These are phyloP conservation scores for Drosophila chauvacae DNA, from an alignment of 1,140 invertebrate genomes.

Conservation along the genomic window DNA sequence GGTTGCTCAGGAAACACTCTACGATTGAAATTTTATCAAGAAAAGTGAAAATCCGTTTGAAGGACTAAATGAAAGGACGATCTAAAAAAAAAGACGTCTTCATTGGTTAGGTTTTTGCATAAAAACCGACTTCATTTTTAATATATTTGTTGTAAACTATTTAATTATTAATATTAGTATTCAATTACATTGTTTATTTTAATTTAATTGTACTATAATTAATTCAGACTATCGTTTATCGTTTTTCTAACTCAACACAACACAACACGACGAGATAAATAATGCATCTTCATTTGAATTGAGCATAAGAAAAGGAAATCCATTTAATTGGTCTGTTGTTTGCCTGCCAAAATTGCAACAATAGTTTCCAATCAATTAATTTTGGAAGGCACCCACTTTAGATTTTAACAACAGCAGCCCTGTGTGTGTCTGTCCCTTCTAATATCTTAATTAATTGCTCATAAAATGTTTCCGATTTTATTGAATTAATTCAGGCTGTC, in stretches of 20 bases:
- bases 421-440: conserved; percentile 7
- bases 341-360: conserved; percentile 1
- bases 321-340: neutral
- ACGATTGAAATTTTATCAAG: neutral
- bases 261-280: neutral
- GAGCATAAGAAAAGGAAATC: neutral
- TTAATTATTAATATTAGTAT: neutral
- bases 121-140: too few relatives aligned
- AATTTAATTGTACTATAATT: neutral
- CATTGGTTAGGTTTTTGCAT: neutral
- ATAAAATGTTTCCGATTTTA: conserved; percentile 44
- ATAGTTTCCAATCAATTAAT: conserved; percentile 24
- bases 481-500: conserved; percentile 44
- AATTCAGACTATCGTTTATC: neutral
- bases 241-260: neutral
- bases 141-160: neutral
- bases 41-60: neutral
- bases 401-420: conserved; percentile 17
- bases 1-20: neutral
- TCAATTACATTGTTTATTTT: neutral
- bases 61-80: neutral
- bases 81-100: neutral
- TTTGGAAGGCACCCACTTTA: conserved; percentile 14
- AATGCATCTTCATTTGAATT: neutral
- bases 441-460: conserved; percentile 41